phyloP scores from a whole-genome alignment of 2,888 invertebrate genomes.

The Koerneria pararmatus region DNA sequence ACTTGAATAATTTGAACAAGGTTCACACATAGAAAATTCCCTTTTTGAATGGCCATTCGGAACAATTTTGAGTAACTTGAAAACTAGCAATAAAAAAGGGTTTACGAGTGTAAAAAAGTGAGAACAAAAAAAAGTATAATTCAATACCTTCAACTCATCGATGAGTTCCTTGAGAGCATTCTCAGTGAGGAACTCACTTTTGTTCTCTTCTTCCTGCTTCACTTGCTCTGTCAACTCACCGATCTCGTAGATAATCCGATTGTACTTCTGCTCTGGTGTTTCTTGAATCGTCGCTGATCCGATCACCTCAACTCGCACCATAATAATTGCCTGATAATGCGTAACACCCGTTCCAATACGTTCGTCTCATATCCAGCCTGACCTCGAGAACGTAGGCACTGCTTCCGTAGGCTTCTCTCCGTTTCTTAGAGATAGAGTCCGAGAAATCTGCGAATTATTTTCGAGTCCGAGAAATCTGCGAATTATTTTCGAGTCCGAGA shows the following conservation, averaged over 20 bases:
- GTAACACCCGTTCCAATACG: too few relatives aligned
- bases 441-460: conserved; percentile 48
- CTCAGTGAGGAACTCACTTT: conserved; percentile 30
- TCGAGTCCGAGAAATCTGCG: conserved; percentile 54
- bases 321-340: too few relatives aligned
- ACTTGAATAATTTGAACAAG: too few relatives aligned
- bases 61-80: too few relatives aligned
- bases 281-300: too few relatives aligned
- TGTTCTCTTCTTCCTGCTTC: conserved; percentile 25
- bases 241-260: conserved; percentile 41
- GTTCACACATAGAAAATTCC: too few relatives aligned
- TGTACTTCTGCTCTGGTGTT: conserved; percentile 47
- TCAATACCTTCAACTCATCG: conserved; percentile 31
- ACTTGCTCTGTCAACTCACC: conserved; percentile 38
- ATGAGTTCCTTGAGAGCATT: conserved; percentile 30
- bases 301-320: too few relatives aligned
- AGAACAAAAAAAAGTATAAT: too few relatives aligned
- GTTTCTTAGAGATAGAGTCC: conserved; percentile 45
- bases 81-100: too few relatives aligned
- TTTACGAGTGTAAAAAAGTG: too few relatives aligned
- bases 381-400: conserved; percentile 48
- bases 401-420: conserved; percentile 44
- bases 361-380: too few relatives aligned
- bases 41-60: too few relatives aligned
- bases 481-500: conserved; percentile 48